A percentile compares a stretch with the other conserved stretches of the same genome.
phyloP scores from a whole-genome alignment of 2,888 invertebrate species.

The Drepana falcataria region DNA sequence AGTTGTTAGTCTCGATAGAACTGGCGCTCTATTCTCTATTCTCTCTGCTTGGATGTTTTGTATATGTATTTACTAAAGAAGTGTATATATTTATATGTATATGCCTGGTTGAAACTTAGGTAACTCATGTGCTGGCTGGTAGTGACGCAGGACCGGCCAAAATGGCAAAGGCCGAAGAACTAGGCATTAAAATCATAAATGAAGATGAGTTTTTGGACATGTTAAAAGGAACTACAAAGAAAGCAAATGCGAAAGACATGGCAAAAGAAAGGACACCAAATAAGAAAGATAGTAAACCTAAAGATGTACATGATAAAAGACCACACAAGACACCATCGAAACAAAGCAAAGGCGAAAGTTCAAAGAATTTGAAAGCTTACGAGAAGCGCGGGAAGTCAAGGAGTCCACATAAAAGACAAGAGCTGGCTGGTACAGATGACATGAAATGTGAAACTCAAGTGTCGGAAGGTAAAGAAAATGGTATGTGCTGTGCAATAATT shows the following conservation, averaged over 20 bases:
- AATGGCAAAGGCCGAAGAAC: constrained; percentile 84
- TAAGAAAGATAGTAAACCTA: constrained; percentile 17
- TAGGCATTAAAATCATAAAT: constrained; percentile 84
- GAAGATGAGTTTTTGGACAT: constrained; percentile 92
- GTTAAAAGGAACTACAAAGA: constrained; percentile 77
- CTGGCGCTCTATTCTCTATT: no score
- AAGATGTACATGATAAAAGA: constrained; percentile 13
- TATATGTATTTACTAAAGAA: no score
- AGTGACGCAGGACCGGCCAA: constrained; percentile 93
- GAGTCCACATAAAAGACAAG: constrained; percentile 22
- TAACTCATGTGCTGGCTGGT: constrained; percentile 90
- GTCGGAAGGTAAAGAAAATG: not conserved
- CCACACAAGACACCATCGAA: constrained; percentile 11
- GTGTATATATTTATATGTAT: not conserved
- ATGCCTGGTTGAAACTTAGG: constrained; percentile 37
- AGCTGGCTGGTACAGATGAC: constrained; percentile 9
- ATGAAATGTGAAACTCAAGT: not conserved
- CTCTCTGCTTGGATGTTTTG: no score
- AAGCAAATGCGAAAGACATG: constrained; percentile 20
- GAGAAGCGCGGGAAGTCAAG: constrained; percentile 20
- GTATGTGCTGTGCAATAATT: not conserved
- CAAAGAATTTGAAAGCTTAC: constrained; percentile 12
- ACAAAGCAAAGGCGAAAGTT: constrained; percentile 16
- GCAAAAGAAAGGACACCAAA: constrained; percentile 29
- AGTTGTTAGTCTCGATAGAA: no score